Evolutionary conservation across 35 echinoderm and acorn worm genomes (phyloP), one percentile per base, ranked within the genome.

Genomic region (Holothuria glaberrima): DNA sequence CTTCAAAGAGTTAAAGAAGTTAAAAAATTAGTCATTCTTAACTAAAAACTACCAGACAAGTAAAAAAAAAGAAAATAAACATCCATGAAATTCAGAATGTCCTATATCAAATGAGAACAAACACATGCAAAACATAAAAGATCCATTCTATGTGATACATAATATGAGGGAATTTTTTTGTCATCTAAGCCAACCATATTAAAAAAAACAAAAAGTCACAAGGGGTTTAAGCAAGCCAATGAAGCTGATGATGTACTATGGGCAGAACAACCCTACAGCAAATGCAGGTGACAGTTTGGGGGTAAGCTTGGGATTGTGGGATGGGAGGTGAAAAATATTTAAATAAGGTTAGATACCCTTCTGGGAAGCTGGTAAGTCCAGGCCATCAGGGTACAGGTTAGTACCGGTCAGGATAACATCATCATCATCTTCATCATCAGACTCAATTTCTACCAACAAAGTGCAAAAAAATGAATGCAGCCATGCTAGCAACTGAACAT

Each of bases 381-480:
- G 14, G 30, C 32, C 82, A 86, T 50, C 82, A 66, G 82, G 82
- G 56, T 66, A 86, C 30, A 66, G 57, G 82, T 86, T 86, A 86
- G 82, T 29, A 86, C 26, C 60, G 17, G 82, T 33, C 82, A 86
- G 82, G 24, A 86, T 44, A 81, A 81, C 82, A 86, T 61, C 82
- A 86, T 86, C 82, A 66, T 86, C 82, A 86, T 86, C 59, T 31
- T 86, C 82, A 62, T 86, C 82, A 41, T 63, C 57, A 33, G 82
- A 86, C 26, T 86, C 82, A 46, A 33, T 66, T 26, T 86, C 82
- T 86, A 86, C 82, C 56, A 63, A 86, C 82, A 66, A 66, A 86
- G 82, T 86, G 82, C 82, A 86, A 86, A 86, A 86, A 86, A 63
- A 86, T 86, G 60, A 63, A 86, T 86, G 45, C 60, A 86, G 82